A percentile compares a stretch with the other conserved stretches of the same genome.
Conservation (phyloP, 2,888 invertebrate genomes). For the Leucozona laternaria region DNA sequence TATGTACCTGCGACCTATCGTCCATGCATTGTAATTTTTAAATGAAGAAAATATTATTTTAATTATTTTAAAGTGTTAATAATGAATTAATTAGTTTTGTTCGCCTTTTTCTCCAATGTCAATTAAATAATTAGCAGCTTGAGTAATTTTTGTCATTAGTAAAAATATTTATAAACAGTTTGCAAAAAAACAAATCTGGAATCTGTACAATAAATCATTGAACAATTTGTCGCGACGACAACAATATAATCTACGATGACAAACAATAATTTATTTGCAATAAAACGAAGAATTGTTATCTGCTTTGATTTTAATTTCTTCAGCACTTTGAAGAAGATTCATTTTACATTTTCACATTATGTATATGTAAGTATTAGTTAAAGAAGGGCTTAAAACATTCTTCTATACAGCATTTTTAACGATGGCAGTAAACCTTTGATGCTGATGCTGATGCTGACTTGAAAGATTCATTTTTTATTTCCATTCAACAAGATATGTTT, state of each 20-base stretch:
- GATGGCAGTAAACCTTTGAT: not conserved
- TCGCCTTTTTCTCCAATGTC: not conserved
- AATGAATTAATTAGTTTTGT: too few species aligned
- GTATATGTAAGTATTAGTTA: not conserved
- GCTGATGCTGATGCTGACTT: not conserved
- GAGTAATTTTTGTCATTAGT: not conserved
- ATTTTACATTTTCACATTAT: not conserved
- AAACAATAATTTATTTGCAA: not conserved
- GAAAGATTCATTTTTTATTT: not conserved
- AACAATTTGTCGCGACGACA: not conserved
- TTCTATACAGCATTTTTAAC: not conserved
- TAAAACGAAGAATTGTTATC: not conserved
- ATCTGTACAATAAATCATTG: not conserved
- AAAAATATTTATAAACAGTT: not conserved
- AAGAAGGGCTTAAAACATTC: not conserved
- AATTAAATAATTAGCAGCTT: not conserved
- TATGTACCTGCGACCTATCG: too few species aligned
- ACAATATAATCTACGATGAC: not conserved
- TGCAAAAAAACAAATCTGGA: not conserved
- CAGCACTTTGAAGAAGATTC: conserved; percentile 8
- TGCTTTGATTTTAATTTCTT: not conserved
- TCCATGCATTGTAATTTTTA: too few species aligned
- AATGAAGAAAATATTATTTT: too few species aligned
- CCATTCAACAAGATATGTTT: not conserved
- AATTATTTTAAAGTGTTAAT: too few species aligned